Evolutionary conservation across 2,888 invertebrate species (phyloP).

Genomic region (Diploptera punctata): DNA sequence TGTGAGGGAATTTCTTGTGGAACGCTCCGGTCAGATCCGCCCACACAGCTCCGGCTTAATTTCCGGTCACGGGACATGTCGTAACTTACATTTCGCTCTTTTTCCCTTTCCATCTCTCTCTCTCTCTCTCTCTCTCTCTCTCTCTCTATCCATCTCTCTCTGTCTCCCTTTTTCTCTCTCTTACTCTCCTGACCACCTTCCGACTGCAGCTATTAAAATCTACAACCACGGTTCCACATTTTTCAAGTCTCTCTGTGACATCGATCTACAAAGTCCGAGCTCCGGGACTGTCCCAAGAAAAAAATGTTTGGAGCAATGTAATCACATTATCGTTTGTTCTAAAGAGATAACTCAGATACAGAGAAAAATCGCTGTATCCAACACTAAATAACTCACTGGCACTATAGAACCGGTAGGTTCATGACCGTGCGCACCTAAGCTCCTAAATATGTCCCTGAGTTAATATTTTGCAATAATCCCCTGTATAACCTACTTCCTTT

Average conservation of each 20-base stretch:
- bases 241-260: background rate
- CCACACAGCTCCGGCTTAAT: constrained; percentile 52
- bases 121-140: background rate
- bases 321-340: background rate
- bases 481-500: no score
- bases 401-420: no score
- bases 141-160: constrained; percentile 16
- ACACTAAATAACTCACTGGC: no score
- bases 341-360: no score
- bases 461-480: no score
- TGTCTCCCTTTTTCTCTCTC: background rate
- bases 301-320: no score
- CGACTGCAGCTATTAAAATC: constrained; percentile 5
- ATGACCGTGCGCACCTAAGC: no score
- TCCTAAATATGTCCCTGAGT: no score
- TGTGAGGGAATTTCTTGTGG: constrained; percentile 23
- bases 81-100: constrained; percentile 49
- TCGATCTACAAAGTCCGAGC: background rate
- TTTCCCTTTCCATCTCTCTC: background rate
- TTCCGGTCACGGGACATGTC: constrained; percentile 51
- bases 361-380: no score
- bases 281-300: no score
- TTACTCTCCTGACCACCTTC: constrained; percentile 20
- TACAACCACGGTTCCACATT: constrained; percentile 1
- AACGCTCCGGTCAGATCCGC: constrained; percentile 23